Percentiles rank a stretch among this genome's conserved stretches.
These are phyloP conservation scores for Achlya flavicornis DNA, from an alignment of 2,888 invertebrate species.

Conservation along the genomic window DNA sequence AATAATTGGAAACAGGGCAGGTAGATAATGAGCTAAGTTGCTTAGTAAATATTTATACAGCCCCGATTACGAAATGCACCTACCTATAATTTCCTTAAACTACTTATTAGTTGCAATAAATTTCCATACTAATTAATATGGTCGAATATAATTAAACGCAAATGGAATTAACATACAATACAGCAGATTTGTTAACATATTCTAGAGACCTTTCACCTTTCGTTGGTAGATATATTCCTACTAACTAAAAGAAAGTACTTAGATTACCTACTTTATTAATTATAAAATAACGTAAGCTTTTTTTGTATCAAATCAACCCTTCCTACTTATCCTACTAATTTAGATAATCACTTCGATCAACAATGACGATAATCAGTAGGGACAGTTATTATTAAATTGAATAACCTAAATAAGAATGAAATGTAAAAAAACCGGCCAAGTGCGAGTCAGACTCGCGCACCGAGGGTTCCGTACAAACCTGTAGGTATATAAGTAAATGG, in stretches of 20 bases:
- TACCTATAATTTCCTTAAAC: constrained; percentile 4
- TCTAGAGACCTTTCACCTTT: constrained; percentile 49
- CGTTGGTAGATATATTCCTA: neutral
- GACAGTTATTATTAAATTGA: no score
- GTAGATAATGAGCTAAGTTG: no score
- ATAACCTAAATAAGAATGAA: no score
- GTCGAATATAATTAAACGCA: constrained; percentile 38
- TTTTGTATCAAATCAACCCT: neutral
- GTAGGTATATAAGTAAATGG: no score
- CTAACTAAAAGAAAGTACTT: neutral
- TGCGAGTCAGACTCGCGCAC: no score
- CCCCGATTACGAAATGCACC: neutral
- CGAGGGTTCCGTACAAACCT: no score
- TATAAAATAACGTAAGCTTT: neutral
- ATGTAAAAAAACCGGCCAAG: no score
- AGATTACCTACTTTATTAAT: neutral
- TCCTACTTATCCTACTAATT: no score
- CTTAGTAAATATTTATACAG: no score
- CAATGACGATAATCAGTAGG: no score
- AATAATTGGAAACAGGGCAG: no score
- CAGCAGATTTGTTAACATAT: constrained; percentile 27
- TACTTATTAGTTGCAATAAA: neutral
- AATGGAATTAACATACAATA: constrained; percentile 49
- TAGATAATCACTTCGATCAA: no score
- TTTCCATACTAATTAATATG: constrained; percentile 11